Base-by-base conservation (phyloP, 2,113 vertebrate genomes). In the Ardeotis arabs region DNA sequence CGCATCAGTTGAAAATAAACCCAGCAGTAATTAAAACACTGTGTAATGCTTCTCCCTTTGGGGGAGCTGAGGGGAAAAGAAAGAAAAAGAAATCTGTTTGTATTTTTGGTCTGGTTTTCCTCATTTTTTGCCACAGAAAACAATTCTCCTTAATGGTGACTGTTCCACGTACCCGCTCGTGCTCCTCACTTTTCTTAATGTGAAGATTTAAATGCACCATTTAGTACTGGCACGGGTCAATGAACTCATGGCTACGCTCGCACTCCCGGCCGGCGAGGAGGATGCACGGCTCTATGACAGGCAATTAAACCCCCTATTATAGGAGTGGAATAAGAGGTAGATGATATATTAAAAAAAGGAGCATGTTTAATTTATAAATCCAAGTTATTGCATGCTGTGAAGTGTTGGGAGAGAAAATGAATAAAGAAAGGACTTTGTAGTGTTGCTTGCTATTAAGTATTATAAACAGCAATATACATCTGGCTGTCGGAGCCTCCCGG, bases 231-330 rank as follows among this genome's bases (percentile, higher is more conserved):
- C 86, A 58, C 19, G 88, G 64, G 68, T 90, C 68, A 39, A 41
- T 53, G 91, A 90, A 31, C 84, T 77, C 84, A 10, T 15, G 68
- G 76, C 39, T 93, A 0, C 24, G 3, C 45, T 86, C 4, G 0
- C 83, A 9, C 77, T 87, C 87, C 85, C 84, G 53, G 92, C 19
- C 86, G 87, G 72, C 13, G 15, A 91, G 52, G 18, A 68, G 83
- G 56, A 75, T 45, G 81, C 92, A 62, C 4, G 17, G 44, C 90
- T 93, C 80, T 21, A 7, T 67, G 88, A 92, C 83, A 92, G 88
- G 85, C 96, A 96, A 96, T 96, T 95, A 94, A 94, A 96, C 90
- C 87, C n/a, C 86, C 86, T 72, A 90, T 94, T 89, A 94, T 17
- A 37, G 74, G 60, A 88, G 2, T n/a, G 3, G 85, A 86, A 83